Percentiles rank a stretch among this genome's conserved stretches.
Conservation (phyloP, 2,888 invertebrate species). For the Drosophila sordidula region DNA sequence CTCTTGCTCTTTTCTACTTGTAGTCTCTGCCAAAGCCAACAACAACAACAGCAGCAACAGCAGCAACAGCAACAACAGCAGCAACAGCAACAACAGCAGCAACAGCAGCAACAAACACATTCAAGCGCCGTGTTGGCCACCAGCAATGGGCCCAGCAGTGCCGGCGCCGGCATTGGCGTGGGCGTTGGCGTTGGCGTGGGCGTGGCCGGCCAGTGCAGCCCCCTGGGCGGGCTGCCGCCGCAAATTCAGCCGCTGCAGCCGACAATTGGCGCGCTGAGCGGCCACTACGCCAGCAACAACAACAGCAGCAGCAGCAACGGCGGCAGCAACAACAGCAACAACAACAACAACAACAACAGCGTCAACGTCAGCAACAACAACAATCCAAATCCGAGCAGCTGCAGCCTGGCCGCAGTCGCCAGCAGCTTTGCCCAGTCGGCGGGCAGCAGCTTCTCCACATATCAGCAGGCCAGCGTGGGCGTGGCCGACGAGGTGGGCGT, state of each 20-base stretch:
- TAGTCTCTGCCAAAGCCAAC: constrained; percentile 77
- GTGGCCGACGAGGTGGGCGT: constrained; percentile 55
- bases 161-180: constrained; percentile 84
- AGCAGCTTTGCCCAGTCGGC: constrained; percentile 77
- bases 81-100: constrained; percentile 56
- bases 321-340: constrained; percentile 29
- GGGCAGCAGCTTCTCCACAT: constrained; percentile 82
- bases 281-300: constrained; percentile 62
- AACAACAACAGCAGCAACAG: constrained; percentile 47
- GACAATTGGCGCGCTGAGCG: constrained; percentile 74
- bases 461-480: constrained; percentile 72
- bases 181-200: constrained; percentile 84
- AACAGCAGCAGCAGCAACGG: constrained; percentile 21
- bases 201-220: constrained; percentile 81
- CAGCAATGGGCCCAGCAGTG: constrained; percentile 76
- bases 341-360: constrained; percentile 29
- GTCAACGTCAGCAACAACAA: constrained; percentile 33
- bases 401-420: constrained; percentile 60
- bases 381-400: constrained; percentile 72
- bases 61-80: constrained; percentile 71
- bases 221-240: constrained; percentile 80
- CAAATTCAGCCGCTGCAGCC: constrained; percentile 83
- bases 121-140: constrained; percentile 84
- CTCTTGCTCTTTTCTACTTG: constrained; percentile 4
- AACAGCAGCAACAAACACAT: constrained; percentile 66